phyloP scores from a whole-genome alignment of 2,797 vertebrate genomes.

The Sebastiscus albofasciatus region DNA sequence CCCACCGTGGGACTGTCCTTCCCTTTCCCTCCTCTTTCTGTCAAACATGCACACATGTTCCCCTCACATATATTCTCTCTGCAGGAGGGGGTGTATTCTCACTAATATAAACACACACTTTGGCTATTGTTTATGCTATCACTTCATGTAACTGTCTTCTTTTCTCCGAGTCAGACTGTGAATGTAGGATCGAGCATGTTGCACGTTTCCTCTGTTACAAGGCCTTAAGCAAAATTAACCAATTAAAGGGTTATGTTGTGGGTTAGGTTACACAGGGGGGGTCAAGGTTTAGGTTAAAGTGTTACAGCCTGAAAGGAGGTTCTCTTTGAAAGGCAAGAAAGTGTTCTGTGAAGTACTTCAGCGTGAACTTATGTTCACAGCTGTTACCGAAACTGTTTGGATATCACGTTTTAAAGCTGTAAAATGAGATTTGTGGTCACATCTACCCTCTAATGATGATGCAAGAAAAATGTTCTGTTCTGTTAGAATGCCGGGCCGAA shows the following conservation, averaged over 20 bases:
- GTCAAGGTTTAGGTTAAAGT: neutral
- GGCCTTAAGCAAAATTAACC: slow-evolving; percentile 12
- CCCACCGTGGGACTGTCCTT: slow-evolving; percentile 36
- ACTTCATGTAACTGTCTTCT: slow-evolving; percentile 9
- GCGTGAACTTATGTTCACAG: neutral
- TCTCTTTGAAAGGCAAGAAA: neutral
- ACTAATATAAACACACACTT: slow-evolving; percentile 41
- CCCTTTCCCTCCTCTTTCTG: slow-evolving; percentile 36
- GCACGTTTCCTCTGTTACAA: neutral
- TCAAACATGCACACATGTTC: slow-evolving; percentile 51
- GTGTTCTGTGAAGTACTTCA: neutral
- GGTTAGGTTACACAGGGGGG: slow-evolving; percentile 1
- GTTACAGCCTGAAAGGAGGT: neutral
- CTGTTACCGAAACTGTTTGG: neutral
- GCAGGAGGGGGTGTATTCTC: neutral
- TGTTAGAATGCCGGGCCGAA: no score
- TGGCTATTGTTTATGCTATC: slow-evolving; percentile 27
- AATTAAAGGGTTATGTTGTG: slow-evolving; percentile 13
- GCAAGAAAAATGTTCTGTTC: neutral
- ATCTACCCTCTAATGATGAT: neutral
- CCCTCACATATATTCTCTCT: slow-evolving; percentile 34
- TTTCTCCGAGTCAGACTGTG: slow-evolving; percentile 1
- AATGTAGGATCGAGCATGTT: neutral
- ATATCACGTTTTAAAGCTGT: neutral
- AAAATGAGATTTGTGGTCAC: neutral